Base-by-base conservation (phyloP, 2,113 vertebrate genomes). In the Apistogramma diplotaenia region DNA sequence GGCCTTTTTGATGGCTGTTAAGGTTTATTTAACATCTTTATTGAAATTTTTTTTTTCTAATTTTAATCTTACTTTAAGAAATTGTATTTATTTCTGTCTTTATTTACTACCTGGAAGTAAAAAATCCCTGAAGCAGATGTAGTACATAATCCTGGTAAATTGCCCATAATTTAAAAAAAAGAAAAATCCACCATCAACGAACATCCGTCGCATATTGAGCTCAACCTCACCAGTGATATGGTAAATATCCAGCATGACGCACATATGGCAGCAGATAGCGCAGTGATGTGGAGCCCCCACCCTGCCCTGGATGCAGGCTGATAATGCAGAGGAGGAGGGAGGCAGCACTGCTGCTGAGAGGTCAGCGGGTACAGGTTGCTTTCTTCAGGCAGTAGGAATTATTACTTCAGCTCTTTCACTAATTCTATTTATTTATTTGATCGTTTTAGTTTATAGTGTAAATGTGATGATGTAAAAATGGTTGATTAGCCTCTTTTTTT, bases 241-340 rank as follows among this genome's bases (percentile, higher is more conserved):
- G 43, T 19, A 33, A 37, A 19, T 33, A 19, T 2, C 11, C 23
- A 9, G 12, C 5, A 25, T 90, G 85, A 91, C 73, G 40, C 78
- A 80, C 18, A n/a, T 19, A 2, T 1, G 10, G 71, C 55, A 57
- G 70, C 49, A 74, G 92, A 91, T 92, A 90, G 80, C 8, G 11
- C 65, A 2, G 57, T 4, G 29, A 74, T n/a, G 58, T 4, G 74
- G 21, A 74, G 71, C 62, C 92, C 37, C 86, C 91, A 83, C 92
- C 92, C 90, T 89, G 40, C 70, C 3, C 81, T 86, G 92, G 18
- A 73, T 75, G 60, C 6, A 12, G 46, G 8, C 61, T 19, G 90
- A 94, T 93, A 93, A 94, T 84, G 19, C 33, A 29, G 35, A 40
- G 35, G 27, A 33, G 37, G 54, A 62, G 6, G 53, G 21, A 46